Evolutionary conservation across 2,797 vertebrate species (phyloP), one percentile per base, ranked within the genome.

Genomic region (Ara ararauna): DNA sequence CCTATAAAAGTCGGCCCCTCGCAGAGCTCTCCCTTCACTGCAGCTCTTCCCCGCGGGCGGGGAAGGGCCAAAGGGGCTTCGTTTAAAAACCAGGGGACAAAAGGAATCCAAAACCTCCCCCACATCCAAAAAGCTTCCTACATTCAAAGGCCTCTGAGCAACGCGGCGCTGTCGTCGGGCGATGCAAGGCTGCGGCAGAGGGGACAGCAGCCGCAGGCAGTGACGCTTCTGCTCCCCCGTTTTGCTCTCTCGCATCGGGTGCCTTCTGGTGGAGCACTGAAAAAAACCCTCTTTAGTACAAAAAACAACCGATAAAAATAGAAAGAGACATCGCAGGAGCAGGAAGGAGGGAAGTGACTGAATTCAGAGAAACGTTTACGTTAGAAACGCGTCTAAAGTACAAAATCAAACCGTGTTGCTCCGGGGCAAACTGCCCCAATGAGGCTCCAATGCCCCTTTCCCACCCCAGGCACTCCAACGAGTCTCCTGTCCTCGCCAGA

Each of bases 381-480:
- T 91, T 83, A 91, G 74, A 94, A 93, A 65, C 50, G 29, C 7
- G 30, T 50, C 65, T 11, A 20, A 77, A 62, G 77, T 84, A 85
- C 51, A 70, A 92, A 91, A 79, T 11, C 29, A 60, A 40, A 10
- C 34, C 40, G 13, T 9, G 2, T 11, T 22, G 64, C 61, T 76
- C 77, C 50, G 62, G 29, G 13, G 23, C 66, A 13, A 58, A 48
- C 27, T 13, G 51, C 73, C 76, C 94, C 78, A 2, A 9, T 0
- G 18, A 64, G 89, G 84, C 66, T 62, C 78, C 5, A 24, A 23
- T 3, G 45, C 62, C 62, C 11, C 0, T 11, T 51, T 11, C 8
- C 44, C 38, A 11, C 23, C 65, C 47, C 26, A 4, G 71, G 3
- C 16, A 19, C 54, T 68, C 74, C 4, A 0, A 14, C 5, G 38